Percentiles rank a stretch among this genome's conserved stretches.
phyloP scores from a whole-genome alignment of 2,113 vertebrate genomes.

The Chelonoidis abingdonii region DNA sequence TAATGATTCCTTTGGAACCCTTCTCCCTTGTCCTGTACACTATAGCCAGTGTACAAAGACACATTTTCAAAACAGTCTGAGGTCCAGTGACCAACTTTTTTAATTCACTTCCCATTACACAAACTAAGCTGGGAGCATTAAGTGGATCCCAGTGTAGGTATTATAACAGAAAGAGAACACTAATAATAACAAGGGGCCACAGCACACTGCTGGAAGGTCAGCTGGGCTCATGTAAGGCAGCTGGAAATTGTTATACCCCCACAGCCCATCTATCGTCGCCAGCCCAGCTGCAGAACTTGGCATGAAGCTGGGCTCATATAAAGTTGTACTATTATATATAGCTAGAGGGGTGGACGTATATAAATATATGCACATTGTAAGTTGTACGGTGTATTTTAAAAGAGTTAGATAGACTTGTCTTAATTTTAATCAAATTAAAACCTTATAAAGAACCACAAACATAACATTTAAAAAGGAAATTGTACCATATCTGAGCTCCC shows the following conservation, averaged over 20 bases:
- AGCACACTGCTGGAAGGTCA: background rate
- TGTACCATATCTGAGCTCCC: background rate
- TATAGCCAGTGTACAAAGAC: background rate
- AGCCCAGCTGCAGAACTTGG: background rate
- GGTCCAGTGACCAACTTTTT: background rate
- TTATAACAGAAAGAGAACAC: background rate
- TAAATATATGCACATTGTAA: background rate
- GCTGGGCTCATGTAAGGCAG: background rate
- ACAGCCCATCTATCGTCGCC: background rate
- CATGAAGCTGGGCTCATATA: background rate
- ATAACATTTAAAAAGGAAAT: background rate
- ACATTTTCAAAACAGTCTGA: background rate
- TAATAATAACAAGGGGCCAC: background rate
- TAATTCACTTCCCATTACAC: background rate
- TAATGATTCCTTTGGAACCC: constrained; percentile 7
- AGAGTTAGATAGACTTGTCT: background rate
- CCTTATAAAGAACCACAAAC: background rate
- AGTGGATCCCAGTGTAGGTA: background rate
- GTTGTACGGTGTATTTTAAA: background rate
- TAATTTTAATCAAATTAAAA: background rate
- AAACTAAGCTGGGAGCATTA: background rate
- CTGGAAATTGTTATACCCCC: background rate
- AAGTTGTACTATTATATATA: background rate
- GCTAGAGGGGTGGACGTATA: background rate
- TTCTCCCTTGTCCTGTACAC: accelerated